Percentiles rank a stretch among this genome's conserved stretches.
Evolutionary conservation across 2,797 vertebrate species (phyloP).

Genomic region (Phaenicophaeus curvirostris): DNA sequence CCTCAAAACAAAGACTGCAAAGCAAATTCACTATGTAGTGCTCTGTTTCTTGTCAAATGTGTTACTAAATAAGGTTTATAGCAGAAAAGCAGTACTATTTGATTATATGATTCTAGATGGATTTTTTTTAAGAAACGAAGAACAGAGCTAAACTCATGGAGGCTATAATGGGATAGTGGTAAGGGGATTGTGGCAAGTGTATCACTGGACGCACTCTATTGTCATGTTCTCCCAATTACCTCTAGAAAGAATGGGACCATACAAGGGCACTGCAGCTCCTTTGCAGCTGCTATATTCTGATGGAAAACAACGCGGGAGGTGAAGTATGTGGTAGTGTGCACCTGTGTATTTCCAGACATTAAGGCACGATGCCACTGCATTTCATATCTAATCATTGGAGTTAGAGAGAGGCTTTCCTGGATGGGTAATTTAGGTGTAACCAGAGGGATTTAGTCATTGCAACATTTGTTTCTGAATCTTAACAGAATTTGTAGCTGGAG

Average conservation of each 20-base stretch:
- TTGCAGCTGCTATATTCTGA: neutral
- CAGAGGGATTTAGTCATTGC: neutral
- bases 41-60: neutral
- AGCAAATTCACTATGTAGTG: neutral
- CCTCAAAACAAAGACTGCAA: neutral
- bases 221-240: neutral
- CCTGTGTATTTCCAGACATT: neutral
- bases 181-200: neutral
- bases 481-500: neutral
- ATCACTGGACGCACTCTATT: neutral
- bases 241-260: neutral
- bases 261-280: neutral
- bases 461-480: neutral
- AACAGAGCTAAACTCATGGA: neutral
- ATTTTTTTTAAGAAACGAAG: neutral
- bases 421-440: neutral
- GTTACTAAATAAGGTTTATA: neutral
- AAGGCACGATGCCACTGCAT: neutral
- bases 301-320: neutral
- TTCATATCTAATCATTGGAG: neutral
- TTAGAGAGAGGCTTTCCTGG: neutral
- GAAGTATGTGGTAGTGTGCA: accelerated
- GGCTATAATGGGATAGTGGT: neutral
- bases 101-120: neutral
- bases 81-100: neutral